Conservation (phyloP, 2,888 invertebrate genomes). For the Leptogaster cylindrica region DNA sequence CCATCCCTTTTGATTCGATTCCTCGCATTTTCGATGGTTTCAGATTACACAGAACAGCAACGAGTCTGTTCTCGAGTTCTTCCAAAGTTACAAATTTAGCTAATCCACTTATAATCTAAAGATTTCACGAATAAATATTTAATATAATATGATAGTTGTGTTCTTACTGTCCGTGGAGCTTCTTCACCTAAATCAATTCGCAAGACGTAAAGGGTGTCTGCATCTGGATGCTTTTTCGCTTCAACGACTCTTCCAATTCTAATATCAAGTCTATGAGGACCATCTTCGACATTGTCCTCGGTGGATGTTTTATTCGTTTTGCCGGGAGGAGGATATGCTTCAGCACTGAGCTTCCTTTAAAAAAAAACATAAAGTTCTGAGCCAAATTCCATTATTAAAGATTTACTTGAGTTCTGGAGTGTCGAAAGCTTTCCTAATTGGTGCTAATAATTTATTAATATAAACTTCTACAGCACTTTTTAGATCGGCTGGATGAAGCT, state of each 20-base stretch:
- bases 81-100: constrained; percentile 91
- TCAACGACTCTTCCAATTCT: constrained; percentile 86
- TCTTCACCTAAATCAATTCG: constrained; percentile 88
- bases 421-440: constrained; percentile 86
- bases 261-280: constrained; percentile 82
- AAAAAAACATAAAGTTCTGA: not conserved
- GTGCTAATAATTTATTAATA: constrained; percentile 86
- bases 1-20: constrained; percentile 90
- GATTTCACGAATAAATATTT: not conserved
- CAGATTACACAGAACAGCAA: constrained; percentile 93
- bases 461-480: constrained; percentile 83
- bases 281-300: constrained; percentile 63
- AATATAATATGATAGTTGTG: not conserved
- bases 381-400: not conserved
- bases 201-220: constrained; percentile 89
- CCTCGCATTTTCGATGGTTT: constrained; percentile 97
- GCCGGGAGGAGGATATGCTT: constrained; percentile 82
- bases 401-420: constrained; percentile 73
- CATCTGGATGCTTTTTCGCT: constrained; percentile 87
- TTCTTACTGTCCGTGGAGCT: constrained; percentile 66
- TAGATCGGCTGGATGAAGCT: constrained; percentile 92
- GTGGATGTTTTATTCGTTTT: constrained; percentile 65
- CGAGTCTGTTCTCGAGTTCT: constrained; percentile 86
- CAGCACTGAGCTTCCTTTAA: constrained; percentile 69
- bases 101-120: constrained; percentile 79